Evolutionary conservation across 2,888 invertebrate species (phyloP).

Genomic region (Timandra comae): DNA sequence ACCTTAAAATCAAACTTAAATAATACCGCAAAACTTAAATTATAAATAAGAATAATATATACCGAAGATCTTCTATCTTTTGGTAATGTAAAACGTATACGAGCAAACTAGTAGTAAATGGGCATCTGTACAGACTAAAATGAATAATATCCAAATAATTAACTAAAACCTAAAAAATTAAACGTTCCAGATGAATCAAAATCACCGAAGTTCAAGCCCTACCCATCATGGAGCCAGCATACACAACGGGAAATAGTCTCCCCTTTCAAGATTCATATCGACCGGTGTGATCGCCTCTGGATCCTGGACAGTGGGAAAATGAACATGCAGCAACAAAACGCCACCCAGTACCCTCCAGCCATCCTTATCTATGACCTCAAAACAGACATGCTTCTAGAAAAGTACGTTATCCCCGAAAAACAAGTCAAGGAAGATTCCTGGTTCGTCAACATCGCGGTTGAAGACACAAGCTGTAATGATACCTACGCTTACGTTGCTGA

Average conservation of each 20-base stretch:
- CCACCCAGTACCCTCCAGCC: slow-evolving; percentile 75
- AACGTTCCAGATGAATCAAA: no score
- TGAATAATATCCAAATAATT: no score
- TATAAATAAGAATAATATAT: no score
- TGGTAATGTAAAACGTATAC: no score
- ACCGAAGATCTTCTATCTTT: no score
- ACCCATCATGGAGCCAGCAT: neutral
- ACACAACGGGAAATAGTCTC: slow-evolving; percentile 78
- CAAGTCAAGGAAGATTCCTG: slow-evolving; percentile 81
- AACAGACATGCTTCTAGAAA: slow-evolving; percentile 81
- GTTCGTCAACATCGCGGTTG: slow-evolving; percentile 86
- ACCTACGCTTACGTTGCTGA: slow-evolving; percentile 85
- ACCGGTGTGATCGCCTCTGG: slow-evolving; percentile 87
- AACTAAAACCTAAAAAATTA: no score
- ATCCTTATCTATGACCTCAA: slow-evolving; percentile 84
- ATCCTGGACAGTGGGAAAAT: slow-evolving; percentile 85
- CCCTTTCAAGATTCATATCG: slow-evolving; percentile 83
- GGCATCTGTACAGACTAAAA: no score
- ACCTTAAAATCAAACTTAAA: no score
- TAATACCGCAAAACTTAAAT: no score
- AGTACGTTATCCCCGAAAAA: slow-evolving; percentile 78
- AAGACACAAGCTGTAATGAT: slow-evolving; percentile 83
- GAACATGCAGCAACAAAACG: slow-evolving; percentile 72
- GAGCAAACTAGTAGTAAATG: no score
- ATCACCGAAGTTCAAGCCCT: neutral